Percentiles rank a stretch among this genome's conserved stretches.
These are phyloP conservation scores for Helostoma temminkii DNA, from an alignment of 2,797 vertebrate genomes.

Conservation along the genomic window DNA sequence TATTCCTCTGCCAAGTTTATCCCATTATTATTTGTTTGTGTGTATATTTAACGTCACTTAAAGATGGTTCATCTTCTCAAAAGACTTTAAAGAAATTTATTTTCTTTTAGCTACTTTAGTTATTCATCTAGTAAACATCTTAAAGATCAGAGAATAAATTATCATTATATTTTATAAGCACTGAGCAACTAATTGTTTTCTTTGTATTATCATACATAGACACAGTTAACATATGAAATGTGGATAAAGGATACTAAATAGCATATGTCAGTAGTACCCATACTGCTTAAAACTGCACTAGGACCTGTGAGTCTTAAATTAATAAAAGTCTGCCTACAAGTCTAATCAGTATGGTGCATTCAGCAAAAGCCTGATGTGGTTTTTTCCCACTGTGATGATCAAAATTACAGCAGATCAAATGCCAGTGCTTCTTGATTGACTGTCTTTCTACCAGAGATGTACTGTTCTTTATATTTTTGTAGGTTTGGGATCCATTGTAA, in stretches of 20 bases:
- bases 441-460: slow-evolving; percentile 1
- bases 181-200: neutral
- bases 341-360: slow-evolving; percentile 24
- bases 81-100: neutral
- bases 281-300: neutral
- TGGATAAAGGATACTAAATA: neutral
- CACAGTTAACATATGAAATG: neutral
- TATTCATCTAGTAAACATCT: no score
- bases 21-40: slow-evolving; percentile 3
- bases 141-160: no score
- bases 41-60: neutral
- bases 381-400: slow-evolving; percentile 23
- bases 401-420: neutral
- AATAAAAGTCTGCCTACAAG: slow-evolving; percentile 8
- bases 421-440: neutral
- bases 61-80: neutral
- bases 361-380: slow-evolving; percentile 10
- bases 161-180: neutral
- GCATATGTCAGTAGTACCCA: no score
- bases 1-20: slow-evolving; percentile 28
- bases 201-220: neutral
- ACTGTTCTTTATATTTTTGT: neutral
- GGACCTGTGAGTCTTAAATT: slow-evolving; percentile 4
- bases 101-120: neutral
- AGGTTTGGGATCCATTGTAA: slow-evolving; percentile 13